These are phyloP conservation scores for Channa argus DNA, from an alignment of 2,113 vertebrate species.

Conservation along the genomic window DNA sequence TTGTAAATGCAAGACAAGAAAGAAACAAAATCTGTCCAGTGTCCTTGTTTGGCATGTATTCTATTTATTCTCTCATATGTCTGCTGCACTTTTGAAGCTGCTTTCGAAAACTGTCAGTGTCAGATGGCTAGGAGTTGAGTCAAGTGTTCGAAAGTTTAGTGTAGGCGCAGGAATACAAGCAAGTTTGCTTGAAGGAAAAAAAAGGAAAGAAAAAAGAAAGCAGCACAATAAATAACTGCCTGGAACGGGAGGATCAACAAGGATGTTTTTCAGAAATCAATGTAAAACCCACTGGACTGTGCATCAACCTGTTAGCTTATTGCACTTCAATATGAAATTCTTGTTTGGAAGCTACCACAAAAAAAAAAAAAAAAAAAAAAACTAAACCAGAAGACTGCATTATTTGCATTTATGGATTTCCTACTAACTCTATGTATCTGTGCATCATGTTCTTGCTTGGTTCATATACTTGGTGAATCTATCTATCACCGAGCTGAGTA, in stretches of 20 bases:
- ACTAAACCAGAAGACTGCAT: neutral
- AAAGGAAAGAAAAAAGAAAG: constrained; percentile 4
- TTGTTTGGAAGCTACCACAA: constrained; percentile 39
- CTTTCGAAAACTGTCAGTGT: neutral
- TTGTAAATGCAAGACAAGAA: neutral
- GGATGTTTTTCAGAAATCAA: constrained; percentile 55
- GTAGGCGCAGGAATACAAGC: neutral
- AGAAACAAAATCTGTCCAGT: neutral
- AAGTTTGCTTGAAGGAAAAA: constrained; percentile 5
- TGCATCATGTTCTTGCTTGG: constrained; percentile 31
- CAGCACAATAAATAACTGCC: constrained; percentile 32
- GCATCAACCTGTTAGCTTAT: constrained; percentile 43
- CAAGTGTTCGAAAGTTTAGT: neutral
- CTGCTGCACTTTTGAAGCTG: neutral
- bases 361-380: constrained; percentile 37
- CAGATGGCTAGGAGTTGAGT: constrained; percentile 1
- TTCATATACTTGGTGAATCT: constrained; percentile 26
- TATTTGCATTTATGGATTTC: constrained; percentile 74
- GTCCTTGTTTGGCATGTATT: neutral
- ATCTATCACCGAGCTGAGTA: neutral
- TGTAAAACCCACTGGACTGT: constrained; percentile 47
- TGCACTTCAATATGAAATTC: constrained; percentile 50
- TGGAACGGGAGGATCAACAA: constrained; percentile 21
- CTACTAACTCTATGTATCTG: constrained; percentile 9
- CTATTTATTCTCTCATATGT: neutral